Evolutionary conservation across 2,113 vertebrate genomes (phyloP), one percentile per base, ranked within the genome.

Genomic region (Pseudonaja textilis): DNA sequence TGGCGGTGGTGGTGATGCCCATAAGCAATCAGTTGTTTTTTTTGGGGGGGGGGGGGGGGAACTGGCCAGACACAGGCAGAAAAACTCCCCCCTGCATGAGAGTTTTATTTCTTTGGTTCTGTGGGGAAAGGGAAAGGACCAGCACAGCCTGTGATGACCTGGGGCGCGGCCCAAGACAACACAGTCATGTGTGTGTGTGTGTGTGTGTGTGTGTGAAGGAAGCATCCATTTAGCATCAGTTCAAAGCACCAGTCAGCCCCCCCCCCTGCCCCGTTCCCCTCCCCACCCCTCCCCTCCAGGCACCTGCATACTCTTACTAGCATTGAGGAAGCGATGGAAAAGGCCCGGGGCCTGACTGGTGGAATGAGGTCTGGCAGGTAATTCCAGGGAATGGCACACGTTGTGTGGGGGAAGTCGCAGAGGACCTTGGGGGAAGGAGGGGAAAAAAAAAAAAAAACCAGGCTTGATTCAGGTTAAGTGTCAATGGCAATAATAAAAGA

Each of bases 311-410:
- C 81, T 42, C 96, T 97, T 96, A 99, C 99, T 98, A 97, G 93
- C 26, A 98, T 25, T 0, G 99, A 99, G 34, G 99, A 99, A 85
- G 99, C 98, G 0, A 99, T 99, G 94, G 99, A 99, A 96, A 99
- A 99, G 7, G 99, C 98, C 0, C 99, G 98, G 0, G 99, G 98
- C 91, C 99, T 98, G 95, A 99, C 98, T 90, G 96, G 97, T 0
- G 99, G 99, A 94, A 99, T 98, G 54, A 99, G 98, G 93, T 99
- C 99, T 45, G 99, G 94, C 85, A 99, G 97, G 93, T 99, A 98
- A 93, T 98, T 98, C 0, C 95, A 97, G 1, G 97, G 98, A 18
- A 99, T 85, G 55, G 98, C 97, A 3, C 97, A 94, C 0, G 98
- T 98, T 0, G 98, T 98, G 29, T 98, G 97, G 3, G 99, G 98